phyloP scores from a whole-genome alignment of 2,888 invertebrate species.

The Metellina segmentata region DNA sequence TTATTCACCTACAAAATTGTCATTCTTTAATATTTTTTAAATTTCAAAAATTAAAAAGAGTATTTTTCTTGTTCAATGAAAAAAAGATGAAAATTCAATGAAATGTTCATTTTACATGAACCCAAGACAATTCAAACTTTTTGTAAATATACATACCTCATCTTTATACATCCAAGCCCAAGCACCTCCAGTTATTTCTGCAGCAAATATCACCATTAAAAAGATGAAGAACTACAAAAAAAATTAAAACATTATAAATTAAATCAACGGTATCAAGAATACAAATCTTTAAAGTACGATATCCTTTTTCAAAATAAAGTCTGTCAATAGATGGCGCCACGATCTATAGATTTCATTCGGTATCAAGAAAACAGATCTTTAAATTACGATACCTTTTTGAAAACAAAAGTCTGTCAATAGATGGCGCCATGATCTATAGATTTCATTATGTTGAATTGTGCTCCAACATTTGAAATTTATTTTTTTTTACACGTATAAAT shows the following conservation, averaged over 20 bases:
- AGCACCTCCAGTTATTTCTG: conserved; percentile 88
- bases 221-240: conserved; percentile 88
- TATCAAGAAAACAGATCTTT: too few species aligned
- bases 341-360: background rate
- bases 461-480: too few species aligned
- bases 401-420: too few species aligned
- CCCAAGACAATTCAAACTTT: background rate
- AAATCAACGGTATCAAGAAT: background rate
- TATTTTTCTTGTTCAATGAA: too few species aligned
- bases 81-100: background rate
- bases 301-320: background rate
- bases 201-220: conserved; percentile 88
- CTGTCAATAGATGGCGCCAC: conserved; percentile 12
- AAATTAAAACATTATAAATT: background rate
- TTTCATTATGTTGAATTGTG: too few species aligned
- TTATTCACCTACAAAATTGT: conserved; percentile 83
- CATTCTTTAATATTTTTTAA: background rate
- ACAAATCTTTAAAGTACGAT: background rate
- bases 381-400: too few species aligned
- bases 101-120: background rate
- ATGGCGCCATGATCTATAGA: conserved; percentile 10
- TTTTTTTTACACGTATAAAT: too few species aligned
- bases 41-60: background rate
- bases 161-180: conserved; percentile 89
- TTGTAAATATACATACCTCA: conserved; percentile 78